phyloP scores from a whole-genome alignment of 2,113 vertebrate genomes.

The Actenoides hombroni region DNA sequence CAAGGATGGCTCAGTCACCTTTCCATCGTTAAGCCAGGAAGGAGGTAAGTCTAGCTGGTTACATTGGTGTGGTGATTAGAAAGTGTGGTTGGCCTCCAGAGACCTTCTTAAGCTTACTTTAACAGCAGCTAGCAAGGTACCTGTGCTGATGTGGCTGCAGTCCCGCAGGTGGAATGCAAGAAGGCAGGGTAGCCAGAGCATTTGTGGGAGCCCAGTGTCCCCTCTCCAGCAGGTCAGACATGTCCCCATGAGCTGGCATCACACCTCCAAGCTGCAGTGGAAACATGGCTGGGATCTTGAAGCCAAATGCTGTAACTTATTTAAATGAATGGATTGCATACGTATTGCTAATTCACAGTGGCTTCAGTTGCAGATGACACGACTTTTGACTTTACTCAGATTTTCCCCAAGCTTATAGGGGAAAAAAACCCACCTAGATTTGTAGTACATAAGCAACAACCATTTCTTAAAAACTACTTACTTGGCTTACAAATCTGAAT shows the following conservation, averaged over 20 bases:
- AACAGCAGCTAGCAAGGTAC: not conserved
- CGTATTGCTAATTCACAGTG: not conserved
- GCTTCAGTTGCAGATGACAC: not conserved
- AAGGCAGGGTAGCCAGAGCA: not conserved
- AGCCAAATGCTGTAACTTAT: not conserved
- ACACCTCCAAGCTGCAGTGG: not conserved
- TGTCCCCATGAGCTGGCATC: not conserved
- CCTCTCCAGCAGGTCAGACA: accelerated
- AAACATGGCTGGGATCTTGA: not conserved
- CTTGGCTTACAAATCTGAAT: not conserved
- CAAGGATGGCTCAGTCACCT: not conserved
- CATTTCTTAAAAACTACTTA: not conserved
- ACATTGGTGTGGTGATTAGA: not conserved
- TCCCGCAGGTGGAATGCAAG: not conserved
- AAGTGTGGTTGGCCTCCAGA: not conserved
- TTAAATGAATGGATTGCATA: not conserved
- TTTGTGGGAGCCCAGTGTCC: accelerated
- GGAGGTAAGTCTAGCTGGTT: not conserved
- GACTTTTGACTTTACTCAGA: not conserved
- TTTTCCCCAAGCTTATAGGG: not conserved
- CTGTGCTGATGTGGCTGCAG: not conserved
- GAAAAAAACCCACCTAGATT: not conserved
- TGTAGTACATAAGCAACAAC: not conserved
- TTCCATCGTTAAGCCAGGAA: not conserved
- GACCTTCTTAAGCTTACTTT: not conserved